These are phyloP conservation scores for Agapetus fuscipes DNA, from an alignment of 2,888 invertebrate species.

Conservation along the genomic window DNA sequence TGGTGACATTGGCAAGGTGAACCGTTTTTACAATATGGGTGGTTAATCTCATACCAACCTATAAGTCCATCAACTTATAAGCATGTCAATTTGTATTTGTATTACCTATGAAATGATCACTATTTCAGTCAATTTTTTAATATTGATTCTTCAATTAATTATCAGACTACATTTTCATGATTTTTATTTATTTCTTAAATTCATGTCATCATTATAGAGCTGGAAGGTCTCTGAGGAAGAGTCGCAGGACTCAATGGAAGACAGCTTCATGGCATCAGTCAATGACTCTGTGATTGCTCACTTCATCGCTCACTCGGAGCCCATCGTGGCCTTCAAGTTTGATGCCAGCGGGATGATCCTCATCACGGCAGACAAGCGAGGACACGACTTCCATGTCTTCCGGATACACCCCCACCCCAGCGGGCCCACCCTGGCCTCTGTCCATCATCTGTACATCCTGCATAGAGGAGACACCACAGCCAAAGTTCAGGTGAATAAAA, in stretches of 20 bases:
- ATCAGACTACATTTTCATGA: too few species aligned
- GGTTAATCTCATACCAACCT: too few species aligned
- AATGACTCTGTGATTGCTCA: conserved; percentile 75
- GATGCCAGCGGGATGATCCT: conserved; percentile 85
- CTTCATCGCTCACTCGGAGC: conserved; percentile 79
- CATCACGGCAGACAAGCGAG: conserved; percentile 83
- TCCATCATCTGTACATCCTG: conserved; percentile 90
- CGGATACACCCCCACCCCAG: conserved; percentile 88
- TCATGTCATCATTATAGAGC: too few species aligned
- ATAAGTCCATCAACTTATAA: too few species aligned
- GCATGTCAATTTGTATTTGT: too few species aligned
- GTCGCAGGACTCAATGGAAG: conserved; percentile 47
- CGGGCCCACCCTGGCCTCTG: conserved; percentile 75
- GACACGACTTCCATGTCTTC: conserved; percentile 95
- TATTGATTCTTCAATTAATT: too few species aligned
- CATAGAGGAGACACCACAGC: conserved; percentile 95
- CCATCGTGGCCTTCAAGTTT: conserved; percentile 82
- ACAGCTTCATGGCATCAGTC: conserved; percentile 30
- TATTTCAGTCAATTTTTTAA: too few species aligned
- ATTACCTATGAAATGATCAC: too few species aligned
- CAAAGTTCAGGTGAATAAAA: conserved; percentile 68
- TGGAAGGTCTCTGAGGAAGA: conserved; percentile 39
- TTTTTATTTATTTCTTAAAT: too few species aligned
- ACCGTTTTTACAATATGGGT: too few species aligned
- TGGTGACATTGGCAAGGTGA: too few species aligned